A percentile compares a stretch with the other conserved stretches of the same genome.
Conservation (phyloP, 1,140 invertebrate species). For the Copidosoma floridanum region DNA sequence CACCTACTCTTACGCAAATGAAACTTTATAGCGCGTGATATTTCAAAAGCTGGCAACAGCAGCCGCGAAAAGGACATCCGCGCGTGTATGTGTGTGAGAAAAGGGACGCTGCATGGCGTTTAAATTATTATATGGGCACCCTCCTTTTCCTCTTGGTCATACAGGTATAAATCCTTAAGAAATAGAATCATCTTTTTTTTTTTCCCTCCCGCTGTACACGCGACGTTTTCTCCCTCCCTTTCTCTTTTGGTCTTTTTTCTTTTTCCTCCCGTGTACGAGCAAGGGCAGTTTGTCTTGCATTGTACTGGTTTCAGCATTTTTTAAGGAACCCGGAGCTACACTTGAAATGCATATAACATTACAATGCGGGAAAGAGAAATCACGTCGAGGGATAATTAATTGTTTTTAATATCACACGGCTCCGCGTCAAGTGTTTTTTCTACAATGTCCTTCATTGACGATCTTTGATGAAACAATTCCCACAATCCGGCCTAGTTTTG, state of each 20-base stretch:
- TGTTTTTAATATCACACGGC: too few species aligned
- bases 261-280: neutral
- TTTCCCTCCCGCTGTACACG: too few species aligned
- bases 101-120: neutral
- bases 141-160: too few species aligned
- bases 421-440: too few species aligned
- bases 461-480: too few species aligned
- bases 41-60: too few species aligned
- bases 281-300: conserved; percentile 15
- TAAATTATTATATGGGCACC: conserved; percentile 17
- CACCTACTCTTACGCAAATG: neutral
- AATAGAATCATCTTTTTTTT: conserved; percentile 8
- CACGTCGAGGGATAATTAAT: neutral
- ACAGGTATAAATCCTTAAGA: neutral
- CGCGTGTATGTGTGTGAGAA: neutral
- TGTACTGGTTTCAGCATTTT: neutral
- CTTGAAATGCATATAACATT: too few species aligned
- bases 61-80: too few species aligned
- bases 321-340: too few species aligned
- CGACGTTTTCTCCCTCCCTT: too few species aligned
- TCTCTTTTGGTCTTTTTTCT: conserved; percentile 15
- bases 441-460: too few species aligned
- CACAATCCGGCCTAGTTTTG: too few species aligned
- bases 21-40: neutral
- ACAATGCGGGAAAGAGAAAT: neutral